Base-by-base conservation (phyloP, 2,888 invertebrate genomes). In the Tanytarsus gracilentus region DNA sequence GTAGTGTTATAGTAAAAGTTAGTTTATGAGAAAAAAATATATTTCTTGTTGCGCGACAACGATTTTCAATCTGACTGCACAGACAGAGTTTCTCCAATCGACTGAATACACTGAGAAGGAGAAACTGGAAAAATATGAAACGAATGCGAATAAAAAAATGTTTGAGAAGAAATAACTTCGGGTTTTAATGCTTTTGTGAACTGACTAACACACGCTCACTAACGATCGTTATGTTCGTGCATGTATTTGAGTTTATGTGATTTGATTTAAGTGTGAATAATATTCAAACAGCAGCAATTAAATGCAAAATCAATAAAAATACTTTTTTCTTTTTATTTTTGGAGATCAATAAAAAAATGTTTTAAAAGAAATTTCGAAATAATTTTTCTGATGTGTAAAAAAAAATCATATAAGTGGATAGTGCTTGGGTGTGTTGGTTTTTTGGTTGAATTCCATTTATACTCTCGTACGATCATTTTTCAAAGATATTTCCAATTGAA, bases 1-100 rank as follows among this genome's bases (percentile, higher is more conserved):
- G n/a, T n/a, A n/a, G n/a, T n/a, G n/a, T n/a, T n/a, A n/a, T n/a
- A n/a, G n/a, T n/a, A n/a, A n/a, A n/a, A n/a, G n/a, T n/a, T n/a
- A n/a, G n/a, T n/a, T n/a, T n/a, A n/a, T n/a, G n/a, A n/a, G n/a
- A n/a, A 40, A 40, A 40, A 40, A 4, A n/a, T n/a, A n/a, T n/a
- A n/a, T n/a, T n/a, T n/a, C n/a, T n/a, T n/a, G n/a, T n/a, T 5
- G 21, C 21, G 33, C 18, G 44, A 18, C 23, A 49, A 50, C 21
- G 29, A 30, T 49, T 49, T 36, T 21, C 25, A 60, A 60, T 25
- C 50, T 50, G 23, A 25, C 14, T 36, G 23, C 60, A 50, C 30
- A n/a, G n/a, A n/a, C n/a, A 49, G 60, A 60, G 60, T 60, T 60
- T 50, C 50, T 50, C 60, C 49, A 60, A 60, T 50, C 58, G 49